Conservation (phyloP, 2,113 vertebrate genomes). For the Fukomys damarensis region DNA sequence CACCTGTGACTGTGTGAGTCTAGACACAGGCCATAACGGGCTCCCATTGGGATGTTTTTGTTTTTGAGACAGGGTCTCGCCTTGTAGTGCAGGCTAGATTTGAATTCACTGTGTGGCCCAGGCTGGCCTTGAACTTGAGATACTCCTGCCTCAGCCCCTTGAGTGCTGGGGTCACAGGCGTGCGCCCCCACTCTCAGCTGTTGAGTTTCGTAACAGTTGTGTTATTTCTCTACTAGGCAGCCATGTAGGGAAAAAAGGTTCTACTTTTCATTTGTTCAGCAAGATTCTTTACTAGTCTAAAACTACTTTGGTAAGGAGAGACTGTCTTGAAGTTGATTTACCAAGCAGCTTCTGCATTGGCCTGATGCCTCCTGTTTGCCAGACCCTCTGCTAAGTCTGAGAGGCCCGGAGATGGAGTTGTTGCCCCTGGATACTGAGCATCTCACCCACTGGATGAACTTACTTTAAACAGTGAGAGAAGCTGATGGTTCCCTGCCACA, state of each 20-base stretch:
- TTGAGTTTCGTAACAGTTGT: not conserved
- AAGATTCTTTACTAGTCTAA: not conserved
- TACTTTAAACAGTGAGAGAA: not conserved
- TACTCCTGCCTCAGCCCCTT: not conserved
- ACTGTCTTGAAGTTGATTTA: not conserved
- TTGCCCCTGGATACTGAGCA: not conserved
- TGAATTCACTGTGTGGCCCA: not conserved
- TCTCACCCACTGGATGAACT: not conserved
- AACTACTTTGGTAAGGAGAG: not conserved
- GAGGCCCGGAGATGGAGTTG: not conserved
- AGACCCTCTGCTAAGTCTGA: not conserved
- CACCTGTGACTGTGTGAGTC: too few species aligned
- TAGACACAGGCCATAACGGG: too few species aligned
- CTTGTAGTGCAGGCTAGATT: not conserved
- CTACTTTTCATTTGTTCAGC: not conserved
- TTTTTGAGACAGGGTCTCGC: not conserved
- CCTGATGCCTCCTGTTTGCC: not conserved
- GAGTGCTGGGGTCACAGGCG: too few species aligned
- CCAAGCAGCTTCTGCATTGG: not conserved
- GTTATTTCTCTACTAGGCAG: not conserved
- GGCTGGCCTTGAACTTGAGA: not conserved
- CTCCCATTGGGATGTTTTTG: not conserved
- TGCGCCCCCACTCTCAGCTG: not conserved
- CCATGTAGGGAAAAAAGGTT: not conserved
- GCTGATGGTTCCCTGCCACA: rapidly evolving